A percentile compares a stretch with the other conserved stretches of the same genome.
phyloP scores from a whole-genome alignment of 2,113 vertebrate genomes.

The Athene noctua region DNA sequence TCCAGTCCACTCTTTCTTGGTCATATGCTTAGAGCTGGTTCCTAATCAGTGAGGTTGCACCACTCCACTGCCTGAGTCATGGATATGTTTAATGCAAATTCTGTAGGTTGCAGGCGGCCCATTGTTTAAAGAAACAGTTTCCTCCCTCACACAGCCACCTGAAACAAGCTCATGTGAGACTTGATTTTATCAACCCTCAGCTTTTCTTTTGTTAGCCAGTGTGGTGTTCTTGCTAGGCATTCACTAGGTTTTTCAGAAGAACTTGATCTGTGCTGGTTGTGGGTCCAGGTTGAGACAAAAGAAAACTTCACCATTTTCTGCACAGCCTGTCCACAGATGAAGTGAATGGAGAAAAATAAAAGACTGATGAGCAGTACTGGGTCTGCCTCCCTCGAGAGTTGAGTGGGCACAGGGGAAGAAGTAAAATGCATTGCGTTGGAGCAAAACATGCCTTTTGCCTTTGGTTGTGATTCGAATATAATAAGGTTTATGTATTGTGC shows the following conservation, averaged over 20 bases:
- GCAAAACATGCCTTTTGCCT: not conserved
- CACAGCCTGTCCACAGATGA: not conserved
- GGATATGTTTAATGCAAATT: not conserved
- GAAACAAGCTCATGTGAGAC: conserved; percentile 25
- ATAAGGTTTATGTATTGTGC: not conserved
- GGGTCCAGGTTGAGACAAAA: not conserved
- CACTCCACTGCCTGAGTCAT: not conserved
- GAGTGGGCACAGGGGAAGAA: not conserved
- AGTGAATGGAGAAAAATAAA: not conserved
- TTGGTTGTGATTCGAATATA: not conserved
- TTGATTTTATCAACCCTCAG: conserved; percentile 27
- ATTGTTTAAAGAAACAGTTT: conserved; percentile 43
- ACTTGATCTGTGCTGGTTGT: not conserved
- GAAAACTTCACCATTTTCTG: not conserved
- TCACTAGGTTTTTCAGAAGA: not conserved
- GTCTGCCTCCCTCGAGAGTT: not conserved
- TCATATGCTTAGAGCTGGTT: not conserved
- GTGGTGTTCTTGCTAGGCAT: not conserved
- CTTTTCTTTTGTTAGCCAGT: not conserved
- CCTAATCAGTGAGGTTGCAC: not conserved
- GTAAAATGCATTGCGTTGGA: not conserved
- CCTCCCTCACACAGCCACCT: conserved; percentile 11
- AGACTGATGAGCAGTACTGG: not conserved
- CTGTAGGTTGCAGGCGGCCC: conserved; percentile 8
- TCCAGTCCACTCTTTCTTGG: not conserved